Base-by-base conservation (phyloP, 1,140 invertebrate genomes). In the Hyphantria cunea region DNA sequence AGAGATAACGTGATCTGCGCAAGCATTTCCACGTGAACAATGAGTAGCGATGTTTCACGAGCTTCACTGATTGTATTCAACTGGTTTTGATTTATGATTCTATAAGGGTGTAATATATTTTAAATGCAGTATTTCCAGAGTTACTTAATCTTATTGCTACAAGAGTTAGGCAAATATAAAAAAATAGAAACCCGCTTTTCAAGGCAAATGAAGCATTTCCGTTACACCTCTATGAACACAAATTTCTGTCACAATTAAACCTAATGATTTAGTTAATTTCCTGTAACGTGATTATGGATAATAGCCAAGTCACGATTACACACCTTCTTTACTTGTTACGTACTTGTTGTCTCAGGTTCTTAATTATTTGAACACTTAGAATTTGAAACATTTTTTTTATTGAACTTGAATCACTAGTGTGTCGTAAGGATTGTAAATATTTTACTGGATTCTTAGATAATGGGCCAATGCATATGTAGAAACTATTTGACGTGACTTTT, bases 101-200 rank as follows among this genome's bases (percentile, higher is more conserved):
- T 70, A 12, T 13, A 12, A 32, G 45, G 41, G 65, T 61, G 61
- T 67, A 72, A 70, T 74, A 63, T 74, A 76, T 53, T 41, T 37
- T 62, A 53, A 62, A 68, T 11, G n/a, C 33, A 60, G 37, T 47
- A 48, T 51, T 25, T 37, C 47, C 42, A 15, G 13, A 48, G 54
- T 72, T 66, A 63, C 55, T 59, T 50, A 73, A 68, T 25, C 37
- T 0, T 39, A 60, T 73, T 80, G 52, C 68, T 59, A 74, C 66
- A 68, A 41, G 64, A 52, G 56, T 67, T 72, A 64, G 63, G 75
- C 68, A 84, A 83, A 74, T 80, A 79, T 71, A 75, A 76, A 80
- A 80, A 84, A 79, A 74, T 77, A 69, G 69, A 84, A 79, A 85
- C 76, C 71, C 33, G 64, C n/a, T 76, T 80, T 78, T 84, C 82